Conservation (phyloP, 1,140 invertebrate genomes). For the Polypedilum vanderplanki region DNA sequence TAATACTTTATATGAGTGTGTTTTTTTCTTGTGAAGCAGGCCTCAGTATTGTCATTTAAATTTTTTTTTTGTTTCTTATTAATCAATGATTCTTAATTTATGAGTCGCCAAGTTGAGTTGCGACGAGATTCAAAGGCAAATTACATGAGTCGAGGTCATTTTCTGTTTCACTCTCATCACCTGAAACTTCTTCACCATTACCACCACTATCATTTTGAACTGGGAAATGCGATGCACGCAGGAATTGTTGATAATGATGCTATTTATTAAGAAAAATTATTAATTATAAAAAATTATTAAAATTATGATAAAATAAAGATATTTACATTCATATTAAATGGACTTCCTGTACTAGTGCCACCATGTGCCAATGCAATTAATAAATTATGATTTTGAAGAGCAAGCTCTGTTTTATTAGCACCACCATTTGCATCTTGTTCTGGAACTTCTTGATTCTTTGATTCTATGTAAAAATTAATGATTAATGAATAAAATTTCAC, state of each 20-base stretch:
- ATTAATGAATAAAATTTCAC: neutral
- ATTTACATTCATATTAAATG: constrained; percentile 32
- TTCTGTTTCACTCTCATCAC: constrained; percentile 15
- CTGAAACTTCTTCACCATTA: constrained; percentile 18
- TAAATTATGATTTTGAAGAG: constrained; percentile 32
- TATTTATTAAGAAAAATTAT: neutral
- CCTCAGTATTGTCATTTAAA: neutral
- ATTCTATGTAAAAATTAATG: constrained; percentile 2
- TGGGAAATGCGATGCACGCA: constrained; percentile 31
- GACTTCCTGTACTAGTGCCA: neutral
- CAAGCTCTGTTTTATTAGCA: constrained; percentile 29
- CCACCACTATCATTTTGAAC: neutral
- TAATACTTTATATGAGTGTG: constrained; percentile 14
- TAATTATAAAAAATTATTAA: neutral
- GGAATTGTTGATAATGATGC: constrained; percentile 31
- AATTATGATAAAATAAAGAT: neutral
- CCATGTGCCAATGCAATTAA: constrained; percentile 32
- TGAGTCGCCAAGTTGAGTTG: constrained; percentile 29
- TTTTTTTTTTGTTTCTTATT: neutral
- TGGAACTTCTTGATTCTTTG: constrained; percentile 29
- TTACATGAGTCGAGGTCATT: constrained; percentile 30
- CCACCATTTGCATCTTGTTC: constrained; percentile 26
- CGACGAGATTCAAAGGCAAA: constrained; percentile 31
- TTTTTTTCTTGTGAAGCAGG: neutral
- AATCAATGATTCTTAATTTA: neutral